These are phyloP conservation scores for Epicauta chinensis DNA, from an alignment of 1,140 invertebrate species.

Conservation along the genomic window DNA sequence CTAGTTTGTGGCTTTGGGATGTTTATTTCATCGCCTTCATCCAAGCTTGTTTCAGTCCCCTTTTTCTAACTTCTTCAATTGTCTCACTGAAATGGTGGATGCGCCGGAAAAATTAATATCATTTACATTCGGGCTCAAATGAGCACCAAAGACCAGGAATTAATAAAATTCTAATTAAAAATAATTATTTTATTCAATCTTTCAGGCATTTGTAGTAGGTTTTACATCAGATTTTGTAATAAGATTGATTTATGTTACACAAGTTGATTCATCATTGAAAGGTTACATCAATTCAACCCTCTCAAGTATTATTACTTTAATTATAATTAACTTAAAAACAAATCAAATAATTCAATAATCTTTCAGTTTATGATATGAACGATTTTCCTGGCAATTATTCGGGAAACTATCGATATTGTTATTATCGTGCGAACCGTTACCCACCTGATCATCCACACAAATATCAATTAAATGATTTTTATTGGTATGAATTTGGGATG, in stretches of 20 bases:
- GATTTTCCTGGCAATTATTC: not conserved
- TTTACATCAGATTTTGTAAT: slow-evolving; percentile 7
- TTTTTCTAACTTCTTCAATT: too few species aligned
- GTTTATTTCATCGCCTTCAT: too few species aligned
- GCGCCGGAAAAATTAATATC: too few species aligned
- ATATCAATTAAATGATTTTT: not conserved
- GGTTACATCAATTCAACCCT: slow-evolving; percentile 4
- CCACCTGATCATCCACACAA: slow-evolving; percentile 10
- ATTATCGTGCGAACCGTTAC: slow-evolving; percentile 3
- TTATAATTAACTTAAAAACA: not conserved
- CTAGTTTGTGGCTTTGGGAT: too few species aligned
- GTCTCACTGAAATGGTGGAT: too few species aligned
- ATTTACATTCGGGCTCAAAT: too few species aligned
- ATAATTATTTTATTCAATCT: not conserved
- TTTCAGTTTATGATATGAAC: slow-evolving; percentile 7
- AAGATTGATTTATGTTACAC: not conserved
- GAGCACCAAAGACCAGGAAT: too few species aligned
- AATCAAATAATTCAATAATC: not conserved
- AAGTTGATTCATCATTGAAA: not conserved
- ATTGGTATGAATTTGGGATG: slow-evolving; percentile 2
- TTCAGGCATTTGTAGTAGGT: slow-evolving; percentile 5
- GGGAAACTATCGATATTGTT: not conserved
- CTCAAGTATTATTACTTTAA: not conserved
- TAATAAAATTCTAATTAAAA: too few species aligned
- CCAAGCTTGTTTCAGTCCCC: too few species aligned